Evolutionary conservation across 1,140 invertebrate genomes (phyloP).

Genomic region (Diprion similis): DNA sequence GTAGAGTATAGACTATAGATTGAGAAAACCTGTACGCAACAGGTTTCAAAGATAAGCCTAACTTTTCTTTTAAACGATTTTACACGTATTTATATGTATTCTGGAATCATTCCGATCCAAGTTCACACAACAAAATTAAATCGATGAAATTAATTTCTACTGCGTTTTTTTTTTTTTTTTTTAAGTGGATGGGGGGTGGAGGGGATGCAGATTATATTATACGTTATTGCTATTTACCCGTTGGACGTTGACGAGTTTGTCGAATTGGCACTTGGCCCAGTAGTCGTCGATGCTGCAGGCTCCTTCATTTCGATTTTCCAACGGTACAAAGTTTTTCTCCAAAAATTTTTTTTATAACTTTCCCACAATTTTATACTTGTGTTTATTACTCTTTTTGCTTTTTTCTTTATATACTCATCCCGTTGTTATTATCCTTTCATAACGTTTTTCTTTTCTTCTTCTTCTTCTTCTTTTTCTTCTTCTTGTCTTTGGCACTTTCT

Average conservation of each 20-base stretch:
- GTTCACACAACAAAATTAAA: neutral
- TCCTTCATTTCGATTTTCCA: neutral
- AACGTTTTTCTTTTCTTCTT: neutral
- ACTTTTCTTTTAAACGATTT: neutral
- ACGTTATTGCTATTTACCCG: neutral
- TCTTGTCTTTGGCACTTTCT: too few relatives aligned
- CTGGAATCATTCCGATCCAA: neutral
- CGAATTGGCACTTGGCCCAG: neutral
- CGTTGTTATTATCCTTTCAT: neutral
- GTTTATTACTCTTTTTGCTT: too few relatives aligned
- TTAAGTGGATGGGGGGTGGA: neutral
- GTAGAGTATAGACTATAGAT: too few relatives aligned
- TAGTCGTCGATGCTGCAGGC: neutral
- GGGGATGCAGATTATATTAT: neutral
- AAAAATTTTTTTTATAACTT: too few relatives aligned
- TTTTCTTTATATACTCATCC: too few relatives aligned
- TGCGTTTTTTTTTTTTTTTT: neutral
- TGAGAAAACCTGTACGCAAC: too few relatives aligned
- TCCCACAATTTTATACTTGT: too few relatives aligned
- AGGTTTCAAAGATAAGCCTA: neutral
- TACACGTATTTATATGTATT: neutral
- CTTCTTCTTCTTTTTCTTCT: neutral
- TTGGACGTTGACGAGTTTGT: constrained; percentile 3
- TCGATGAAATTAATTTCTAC: neutral
- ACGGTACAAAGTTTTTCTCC: too few relatives aligned